Conservation (phyloP, 2,888 invertebrate species). For the Chorisops tibialis region DNA sequence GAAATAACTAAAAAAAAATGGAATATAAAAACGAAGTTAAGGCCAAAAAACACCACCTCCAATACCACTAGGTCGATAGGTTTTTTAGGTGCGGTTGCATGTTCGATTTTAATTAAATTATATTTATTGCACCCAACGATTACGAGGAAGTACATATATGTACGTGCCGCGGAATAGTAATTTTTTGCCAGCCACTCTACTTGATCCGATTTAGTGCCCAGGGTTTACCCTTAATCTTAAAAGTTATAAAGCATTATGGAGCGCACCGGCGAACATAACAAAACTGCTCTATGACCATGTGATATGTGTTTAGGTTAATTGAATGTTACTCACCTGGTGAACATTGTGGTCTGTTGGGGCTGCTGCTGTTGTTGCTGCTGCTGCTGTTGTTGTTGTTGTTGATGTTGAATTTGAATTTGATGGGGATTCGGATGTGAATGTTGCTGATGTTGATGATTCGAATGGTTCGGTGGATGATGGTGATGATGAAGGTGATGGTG, state of each 20-base stretch:
- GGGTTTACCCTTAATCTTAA: background rate
- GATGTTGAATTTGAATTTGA: conserved; percentile 21
- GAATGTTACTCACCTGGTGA: conserved; percentile 30
- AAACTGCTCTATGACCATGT: background rate
- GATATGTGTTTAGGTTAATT: background rate
- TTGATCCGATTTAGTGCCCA: background rate
- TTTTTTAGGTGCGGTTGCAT: conserved; percentile 4
- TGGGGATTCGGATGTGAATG: conserved; percentile 17
- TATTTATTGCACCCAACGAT: conserved; percentile 6
- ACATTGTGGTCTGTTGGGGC: conserved; percentile 29
- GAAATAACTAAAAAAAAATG: no score
- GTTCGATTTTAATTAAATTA: conserved; percentile 11
- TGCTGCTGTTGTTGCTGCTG: conserved; percentile 20
- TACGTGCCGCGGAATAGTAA: no score
- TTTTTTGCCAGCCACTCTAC: background rate
- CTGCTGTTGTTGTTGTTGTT: conserved; percentile 14
- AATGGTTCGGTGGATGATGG: conserved; percentile 25
- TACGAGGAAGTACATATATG: background rate
- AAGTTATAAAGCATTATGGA: background rate
- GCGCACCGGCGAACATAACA: background rate
- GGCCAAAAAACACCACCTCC: no score
- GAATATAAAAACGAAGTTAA: no score
- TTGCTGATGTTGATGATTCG: conserved; percentile 29
- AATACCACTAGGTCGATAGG: background rate
- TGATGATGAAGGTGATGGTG: conserved; percentile 32